phyloP scores from a whole-genome alignment of 2,113 vertebrate species.

The Myrmecobius fasciatus region DNA sequence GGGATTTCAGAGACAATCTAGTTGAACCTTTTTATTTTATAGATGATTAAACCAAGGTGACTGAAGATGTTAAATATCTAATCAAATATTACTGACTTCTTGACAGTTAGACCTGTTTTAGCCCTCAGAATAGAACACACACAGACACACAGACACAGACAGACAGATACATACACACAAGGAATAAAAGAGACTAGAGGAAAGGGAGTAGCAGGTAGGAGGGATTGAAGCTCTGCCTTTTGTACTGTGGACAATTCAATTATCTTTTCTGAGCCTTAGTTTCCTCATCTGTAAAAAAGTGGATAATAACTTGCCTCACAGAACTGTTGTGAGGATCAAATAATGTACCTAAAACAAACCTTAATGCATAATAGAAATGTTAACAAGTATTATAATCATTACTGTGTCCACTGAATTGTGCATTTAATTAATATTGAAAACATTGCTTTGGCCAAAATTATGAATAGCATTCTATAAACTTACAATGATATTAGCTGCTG shows the following conservation, averaged over 20 bases:
- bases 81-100: too few species aligned
- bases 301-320: neutral
- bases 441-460: conserved; percentile 51
- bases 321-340: neutral
- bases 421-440: conserved; percentile 49
- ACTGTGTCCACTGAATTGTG: conserved; percentile 2
- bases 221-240: neutral
- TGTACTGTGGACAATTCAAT: neutral
- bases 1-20: too few species aligned
- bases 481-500: conserved; percentile 63
- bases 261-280: neutral
- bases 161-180: too few species aligned
- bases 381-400: neutral
- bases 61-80: too few species aligned
- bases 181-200: too few species aligned
- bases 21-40: too few species aligned
- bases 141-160: too few species aligned
- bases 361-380: neutral
- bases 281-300: neutral
- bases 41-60: too few species aligned
- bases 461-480: conserved; percentile 21
- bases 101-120: too few species aligned
- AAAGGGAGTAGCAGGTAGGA: too few species aligned
- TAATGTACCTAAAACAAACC: neutral
- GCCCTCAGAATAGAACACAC: too few species aligned